phyloP scores from a whole-genome alignment of 2,113 vertebrate genomes.

The Sceloporus undulatus region DNA sequence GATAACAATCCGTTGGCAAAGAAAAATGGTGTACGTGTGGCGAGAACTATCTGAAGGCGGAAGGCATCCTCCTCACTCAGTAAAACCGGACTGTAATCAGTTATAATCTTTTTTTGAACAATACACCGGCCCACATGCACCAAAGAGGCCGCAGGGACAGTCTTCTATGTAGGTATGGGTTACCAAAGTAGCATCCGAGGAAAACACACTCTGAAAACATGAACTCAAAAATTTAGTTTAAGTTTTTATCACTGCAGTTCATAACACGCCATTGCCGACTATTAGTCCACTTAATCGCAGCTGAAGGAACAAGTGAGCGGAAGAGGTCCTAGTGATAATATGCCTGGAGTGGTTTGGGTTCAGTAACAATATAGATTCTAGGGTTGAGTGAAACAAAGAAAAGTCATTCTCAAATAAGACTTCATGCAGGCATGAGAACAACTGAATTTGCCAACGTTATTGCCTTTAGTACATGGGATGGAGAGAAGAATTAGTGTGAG shows the following conservation, averaged over 20 bases:
- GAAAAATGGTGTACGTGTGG: constrained; percentile 29
- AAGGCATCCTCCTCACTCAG: constrained; percentile 11
- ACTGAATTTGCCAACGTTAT: neutral
- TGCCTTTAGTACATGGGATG: too few relatives aligned
- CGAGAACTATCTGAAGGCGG: constrained; percentile 26
- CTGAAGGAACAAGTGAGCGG: neutral
- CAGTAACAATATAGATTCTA: neutral
- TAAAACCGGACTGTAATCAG: constrained; percentile 43
- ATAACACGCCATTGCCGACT: neutral
- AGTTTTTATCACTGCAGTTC: neutral
- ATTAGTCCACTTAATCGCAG: too few relatives aligned
- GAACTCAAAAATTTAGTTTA: neutral
- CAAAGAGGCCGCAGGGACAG: neutral
- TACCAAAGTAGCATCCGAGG: constrained; percentile 3
- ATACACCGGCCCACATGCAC: neutral
- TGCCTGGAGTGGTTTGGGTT: neutral
- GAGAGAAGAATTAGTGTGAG: neutral
- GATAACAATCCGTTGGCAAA: constrained; percentile 25
- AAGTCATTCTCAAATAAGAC: too few relatives aligned
- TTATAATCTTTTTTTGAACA: constrained; percentile 30
- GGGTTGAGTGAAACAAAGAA: neutral
- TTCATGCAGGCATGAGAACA: neutral
- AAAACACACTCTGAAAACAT: neutral
- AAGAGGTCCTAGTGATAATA: neutral
- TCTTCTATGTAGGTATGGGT: neutral